Conservation (phyloP, 2,113 vertebrate genomes). For the Maccullochella peelii region DNA sequence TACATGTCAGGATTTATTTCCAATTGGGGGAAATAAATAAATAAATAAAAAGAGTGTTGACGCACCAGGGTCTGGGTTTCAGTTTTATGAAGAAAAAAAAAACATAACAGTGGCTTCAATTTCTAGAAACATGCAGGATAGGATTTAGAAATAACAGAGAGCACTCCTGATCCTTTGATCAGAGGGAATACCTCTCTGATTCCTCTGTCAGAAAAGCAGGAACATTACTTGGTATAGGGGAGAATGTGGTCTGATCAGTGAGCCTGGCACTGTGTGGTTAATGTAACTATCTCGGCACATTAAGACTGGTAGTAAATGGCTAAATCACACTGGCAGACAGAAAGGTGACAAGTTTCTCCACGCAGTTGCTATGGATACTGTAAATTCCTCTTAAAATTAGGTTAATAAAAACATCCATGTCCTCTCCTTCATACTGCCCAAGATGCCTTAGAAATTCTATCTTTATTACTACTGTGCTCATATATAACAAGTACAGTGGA, state of each 20-base stretch:
- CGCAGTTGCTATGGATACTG: constrained; percentile 20
- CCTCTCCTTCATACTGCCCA: not conserved
- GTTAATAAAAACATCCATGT: not conserved
- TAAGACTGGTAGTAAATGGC: constrained; percentile 6
- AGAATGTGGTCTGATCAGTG: constrained; percentile 23
- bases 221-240: constrained; percentile 58
- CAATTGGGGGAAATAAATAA: not conserved
- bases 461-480: constrained; percentile 34
- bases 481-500: constrained; percentile 32
- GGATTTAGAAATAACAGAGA: constrained; percentile 13
- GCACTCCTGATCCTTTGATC: constrained; percentile 29
- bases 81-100: not conserved
- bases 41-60: not conserved
- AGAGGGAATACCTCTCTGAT: constrained; percentile 9
- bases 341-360: constrained; percentile 4
- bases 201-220: constrained; percentile 21
- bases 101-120: not conserved
- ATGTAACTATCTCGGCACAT: constrained; percentile 12
- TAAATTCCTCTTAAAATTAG: not conserved
- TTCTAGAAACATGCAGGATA: constrained; percentile 2
- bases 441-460: not conserved
- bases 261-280: constrained; percentile 46
- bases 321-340: constrained; percentile 10
- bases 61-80: not conserved
- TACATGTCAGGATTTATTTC: constrained; percentile 1